A percentile compares a stretch with the other conserved stretches of the same genome.
phyloP scores from a whole-genome alignment of 2,113 vertebrate genomes.

The Miniopterus natalensis region DNA sequence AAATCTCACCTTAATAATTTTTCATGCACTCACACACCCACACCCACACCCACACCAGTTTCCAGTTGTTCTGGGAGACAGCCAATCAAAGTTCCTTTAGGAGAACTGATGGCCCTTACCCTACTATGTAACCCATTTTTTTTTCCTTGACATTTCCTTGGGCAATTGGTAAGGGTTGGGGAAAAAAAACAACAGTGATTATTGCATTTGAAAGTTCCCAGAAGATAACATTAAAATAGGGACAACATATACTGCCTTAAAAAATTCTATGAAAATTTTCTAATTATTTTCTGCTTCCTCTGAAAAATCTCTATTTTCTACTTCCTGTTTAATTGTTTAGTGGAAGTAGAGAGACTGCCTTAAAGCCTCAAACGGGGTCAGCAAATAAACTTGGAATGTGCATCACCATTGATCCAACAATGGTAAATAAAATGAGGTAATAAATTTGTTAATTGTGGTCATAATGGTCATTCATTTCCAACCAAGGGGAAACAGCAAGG shows the following conservation, averaged over 20 bases:
- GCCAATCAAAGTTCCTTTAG: not conserved
- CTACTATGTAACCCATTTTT: not conserved
- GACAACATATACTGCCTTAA: not conserved
- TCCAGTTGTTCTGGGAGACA: not conserved
- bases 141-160: not conserved
- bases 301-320: not conserved
- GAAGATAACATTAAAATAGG: not conserved
- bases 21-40: not conserved
- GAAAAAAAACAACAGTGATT: not conserved
- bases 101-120: not conserved
- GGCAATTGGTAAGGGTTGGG: not conserved
- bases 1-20: not conserved
- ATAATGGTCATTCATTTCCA: not conserved
- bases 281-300: not conserved
- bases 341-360: not conserved
- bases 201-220: not conserved
- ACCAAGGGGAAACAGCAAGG: not conserved
- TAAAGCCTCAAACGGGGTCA: not conserved
- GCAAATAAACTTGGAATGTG: not conserved
- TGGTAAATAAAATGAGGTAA: not conserved
- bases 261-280: not conserved
- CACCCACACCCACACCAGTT: not conserved
- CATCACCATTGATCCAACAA: not conserved
- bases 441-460: not conserved
- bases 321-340: not conserved